These are phyloP conservation scores for Caranx melampygus DNA, from an alignment of 2,113 vertebrate species.

Conservation along the genomic window DNA sequence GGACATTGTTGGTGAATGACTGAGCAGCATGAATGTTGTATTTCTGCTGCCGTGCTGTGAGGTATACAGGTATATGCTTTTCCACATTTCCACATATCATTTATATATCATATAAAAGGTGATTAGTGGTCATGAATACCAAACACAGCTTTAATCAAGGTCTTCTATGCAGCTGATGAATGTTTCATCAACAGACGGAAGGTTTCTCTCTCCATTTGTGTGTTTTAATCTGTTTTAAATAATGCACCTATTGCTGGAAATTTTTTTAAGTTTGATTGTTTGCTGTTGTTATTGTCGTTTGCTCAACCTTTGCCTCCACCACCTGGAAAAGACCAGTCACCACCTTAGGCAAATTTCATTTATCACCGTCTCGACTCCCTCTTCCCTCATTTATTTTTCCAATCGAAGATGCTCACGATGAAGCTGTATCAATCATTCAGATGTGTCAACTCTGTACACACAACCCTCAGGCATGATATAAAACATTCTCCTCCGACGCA, in stretches of 20 bases:
- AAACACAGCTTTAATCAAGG: neutral
- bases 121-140: neutral
- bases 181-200: constrained; percentile 3
- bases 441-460: constrained; percentile 60
- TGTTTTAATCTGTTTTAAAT: constrained; percentile 25
- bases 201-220: neutral
- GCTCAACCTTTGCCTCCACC: constrained; percentile 19
- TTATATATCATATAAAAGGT: neutral
- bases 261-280: too few relatives aligned
- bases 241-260: constrained; percentile 6
- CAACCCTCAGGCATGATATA: constrained; percentile 58
- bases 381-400: constrained; percentile 62
- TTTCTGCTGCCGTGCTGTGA: neutral
- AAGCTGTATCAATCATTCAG: constrained; percentile 71
- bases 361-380: constrained; percentile 26
- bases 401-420: constrained; percentile 62
- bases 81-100: too few relatives aligned
- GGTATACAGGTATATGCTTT: too few relatives aligned
- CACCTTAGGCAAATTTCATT: constrained; percentile 57
- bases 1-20: neutral
- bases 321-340: constrained; percentile 30
- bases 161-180: constrained; percentile 1
- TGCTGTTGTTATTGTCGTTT: neutral
- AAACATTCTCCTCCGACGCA: constrained; percentile 61
- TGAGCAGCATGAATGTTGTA: too few relatives aligned